Evolutionary conservation across 2,888 invertebrate species (phyloP), one percentile per base, ranked within the genome.

Genomic region (Iphiclides podalirius): DNA sequence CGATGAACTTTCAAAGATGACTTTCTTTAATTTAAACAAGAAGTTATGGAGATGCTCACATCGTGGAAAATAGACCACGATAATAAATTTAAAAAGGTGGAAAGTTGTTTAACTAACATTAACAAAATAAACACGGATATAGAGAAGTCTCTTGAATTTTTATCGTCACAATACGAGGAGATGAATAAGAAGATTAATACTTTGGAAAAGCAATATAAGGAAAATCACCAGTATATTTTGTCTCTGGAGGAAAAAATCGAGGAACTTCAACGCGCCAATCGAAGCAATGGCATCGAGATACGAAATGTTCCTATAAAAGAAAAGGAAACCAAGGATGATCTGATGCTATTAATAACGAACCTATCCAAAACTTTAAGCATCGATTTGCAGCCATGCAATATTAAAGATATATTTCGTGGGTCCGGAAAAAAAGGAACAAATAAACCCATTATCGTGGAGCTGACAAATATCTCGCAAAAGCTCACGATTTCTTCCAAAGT

Each of bases 391-490:
- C 6, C 20, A 4, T 4, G 6, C 6, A 4, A 20, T 20, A 20
- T 20, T 4, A 20, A 20, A 20, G 20, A 20, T 6, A 20, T 20
- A 4, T 20, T 12, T 33, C 33, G 33, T 33, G 33, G 8, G 7
- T 8, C 28, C n/a, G n/a, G 28, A 2, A 28, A 28, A 28, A 28
- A 28, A 28, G 28, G 28, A 28, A 6, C 20, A 20, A 20, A 20
- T 20, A 3, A 6, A 4, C 20, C 20, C 6, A 20, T 11, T 9
- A 31, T 31, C 3, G 13, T 23, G 23, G 13, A 26, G 23, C 7
- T 40, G n/a, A n/a, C 23, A 11, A 23, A 20, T 11, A 26, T 17
- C n/a, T 43, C 20, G 9, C 14, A 43, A 43, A 42, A 48, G n/a
- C n/a, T n/a, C n/a, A n/a, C n/a, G n/a, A n/a, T n/a, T n/a, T n/a